These are phyloP conservation scores for Ruditapes philippinarum DNA, from an alignment of 1,140 invertebrate genomes.

Conservation along the genomic window DNA sequence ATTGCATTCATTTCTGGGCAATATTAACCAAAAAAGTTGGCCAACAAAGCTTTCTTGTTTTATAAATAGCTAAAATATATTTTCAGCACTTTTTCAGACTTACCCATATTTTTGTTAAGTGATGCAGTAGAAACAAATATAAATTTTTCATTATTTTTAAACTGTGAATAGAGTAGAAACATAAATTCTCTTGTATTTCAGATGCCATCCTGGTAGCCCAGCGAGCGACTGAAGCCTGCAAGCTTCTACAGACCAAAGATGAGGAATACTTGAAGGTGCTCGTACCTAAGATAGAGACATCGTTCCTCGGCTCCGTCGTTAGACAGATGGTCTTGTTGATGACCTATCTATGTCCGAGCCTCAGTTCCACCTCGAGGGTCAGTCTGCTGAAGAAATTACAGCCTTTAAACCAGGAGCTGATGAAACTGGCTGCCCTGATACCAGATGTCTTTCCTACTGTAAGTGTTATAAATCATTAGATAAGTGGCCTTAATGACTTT, in stretches of 20 bases:
- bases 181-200: too few relatives aligned
- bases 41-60: too few relatives aligned
- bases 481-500: too few relatives aligned
- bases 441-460: conserved; percentile 82
- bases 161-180: too few relatives aligned
- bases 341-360: conserved; percentile 77
- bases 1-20: too few relatives aligned
- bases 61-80: too few relatives aligned
- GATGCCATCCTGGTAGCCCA: conserved; percentile 77
- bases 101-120: too few relatives aligned
- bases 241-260: conserved; percentile 73
- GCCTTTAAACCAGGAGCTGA: conserved; percentile 74
- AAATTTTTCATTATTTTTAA: too few relatives aligned
- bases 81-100: too few relatives aligned
- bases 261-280: conserved; percentile 73
- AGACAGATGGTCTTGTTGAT: conserved; percentile 83
- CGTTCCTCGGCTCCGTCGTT: conserved; percentile 81
- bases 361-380: conserved; percentile 76
- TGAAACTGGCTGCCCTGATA: conserved; percentile 71
- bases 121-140: too few relatives aligned
- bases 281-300: conserved; percentile 74
- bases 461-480: too few relatives aligned
- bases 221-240: conserved; percentile 78
- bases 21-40: too few relatives aligned
- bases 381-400: conserved; percentile 77